These are phyloP conservation scores for Odontamblyopus rebecca DNA, from an alignment of 2,797 vertebrate genomes.

Conservation along the genomic window DNA sequence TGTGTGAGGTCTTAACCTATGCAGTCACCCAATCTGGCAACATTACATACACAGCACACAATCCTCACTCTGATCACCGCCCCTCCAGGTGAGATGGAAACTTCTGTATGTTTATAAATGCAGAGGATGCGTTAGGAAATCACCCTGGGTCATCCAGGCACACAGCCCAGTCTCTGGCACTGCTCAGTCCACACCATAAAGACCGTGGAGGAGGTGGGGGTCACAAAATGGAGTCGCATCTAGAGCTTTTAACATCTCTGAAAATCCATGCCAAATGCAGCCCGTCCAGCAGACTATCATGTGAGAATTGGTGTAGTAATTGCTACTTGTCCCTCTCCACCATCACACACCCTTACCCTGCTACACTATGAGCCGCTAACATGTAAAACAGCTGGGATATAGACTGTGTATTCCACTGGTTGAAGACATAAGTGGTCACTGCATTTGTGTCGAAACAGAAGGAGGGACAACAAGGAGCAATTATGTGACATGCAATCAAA, in stretches of 20 bases:
- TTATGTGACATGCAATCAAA: background rate
- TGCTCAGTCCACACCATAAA: conserved; percentile 57
- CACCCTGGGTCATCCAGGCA: conserved; percentile 68
- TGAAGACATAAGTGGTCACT: conserved; percentile 1
- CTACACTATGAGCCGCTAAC: conserved; percentile 32
- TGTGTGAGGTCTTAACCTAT: conserved; percentile 38
- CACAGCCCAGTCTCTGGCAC: conserved; percentile 55
- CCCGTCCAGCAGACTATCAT: conserved; percentile 47
- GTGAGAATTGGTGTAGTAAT: conserved; percentile 64
- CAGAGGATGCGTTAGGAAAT: conserved; percentile 32
- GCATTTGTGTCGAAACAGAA: conserved; percentile 23
- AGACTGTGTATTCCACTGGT: no score
- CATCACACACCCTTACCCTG: conserved; percentile 3
- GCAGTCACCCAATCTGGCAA: conserved; percentile 31
- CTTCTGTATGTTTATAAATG: conserved; percentile 11
- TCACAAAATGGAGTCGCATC: conserved; percentile 59
- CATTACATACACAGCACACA: conserved; percentile 46
- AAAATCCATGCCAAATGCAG: conserved; percentile 65
- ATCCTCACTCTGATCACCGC: conserved; percentile 26
- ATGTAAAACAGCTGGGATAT: conserved; percentile 36
- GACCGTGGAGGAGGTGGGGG: conserved; percentile 21
- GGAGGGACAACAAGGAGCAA: background rate
- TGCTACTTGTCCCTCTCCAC: conserved; percentile 53
- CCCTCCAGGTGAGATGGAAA: conserved; percentile 43
- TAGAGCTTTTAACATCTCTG: conserved; percentile 71